Percentiles rank a stretch among this genome's conserved stretches.
Evolutionary conservation across 2,113 vertebrate species (phyloP).

Genomic region (Amphilophus citrinellus): DNA sequence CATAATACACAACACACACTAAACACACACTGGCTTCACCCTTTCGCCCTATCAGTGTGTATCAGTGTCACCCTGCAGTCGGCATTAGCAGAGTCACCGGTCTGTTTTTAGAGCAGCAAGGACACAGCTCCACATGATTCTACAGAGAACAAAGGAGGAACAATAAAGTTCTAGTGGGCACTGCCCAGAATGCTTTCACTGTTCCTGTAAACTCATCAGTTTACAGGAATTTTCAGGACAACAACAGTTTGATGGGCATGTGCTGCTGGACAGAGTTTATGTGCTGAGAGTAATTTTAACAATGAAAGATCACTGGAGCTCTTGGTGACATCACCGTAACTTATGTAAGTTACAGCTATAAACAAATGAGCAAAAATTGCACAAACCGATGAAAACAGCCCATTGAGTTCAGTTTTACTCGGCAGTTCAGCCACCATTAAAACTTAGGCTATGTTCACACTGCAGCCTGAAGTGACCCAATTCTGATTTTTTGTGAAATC

Average conservation of each 20-base stretch:
- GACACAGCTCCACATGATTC: conserved; percentile 5
- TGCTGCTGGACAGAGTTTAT: neutral
- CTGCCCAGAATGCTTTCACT: neutral
- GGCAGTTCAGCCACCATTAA: fast-evolving
- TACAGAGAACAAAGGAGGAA: conserved; percentile 9
- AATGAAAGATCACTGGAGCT: fast-evolving
- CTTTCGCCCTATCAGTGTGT: conserved; percentile 54
- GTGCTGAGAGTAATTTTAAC: neutral
- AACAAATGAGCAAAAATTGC: neutral
- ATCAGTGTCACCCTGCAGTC: conserved; percentile 65
- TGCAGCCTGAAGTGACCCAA: too few species aligned
- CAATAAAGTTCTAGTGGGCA: neutral
- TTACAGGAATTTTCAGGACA: neutral
- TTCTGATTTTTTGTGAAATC: too few species aligned
- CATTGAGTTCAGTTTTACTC: too few species aligned
- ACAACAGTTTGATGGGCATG: neutral
- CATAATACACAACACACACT: conserved; percentile 5
- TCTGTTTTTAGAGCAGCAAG: conserved; percentile 58
- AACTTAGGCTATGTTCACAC: neutral
- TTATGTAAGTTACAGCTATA: neutral
- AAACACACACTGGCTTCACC: conserved; percentile 34
- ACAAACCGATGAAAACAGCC: neutral
- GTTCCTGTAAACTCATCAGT: neutral
- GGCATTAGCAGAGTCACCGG: conserved; percentile 33
- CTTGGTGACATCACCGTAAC: fast-evolving